Conservation (phyloP, 2,113 vertebrate genomes). For the Channa argus region DNA sequence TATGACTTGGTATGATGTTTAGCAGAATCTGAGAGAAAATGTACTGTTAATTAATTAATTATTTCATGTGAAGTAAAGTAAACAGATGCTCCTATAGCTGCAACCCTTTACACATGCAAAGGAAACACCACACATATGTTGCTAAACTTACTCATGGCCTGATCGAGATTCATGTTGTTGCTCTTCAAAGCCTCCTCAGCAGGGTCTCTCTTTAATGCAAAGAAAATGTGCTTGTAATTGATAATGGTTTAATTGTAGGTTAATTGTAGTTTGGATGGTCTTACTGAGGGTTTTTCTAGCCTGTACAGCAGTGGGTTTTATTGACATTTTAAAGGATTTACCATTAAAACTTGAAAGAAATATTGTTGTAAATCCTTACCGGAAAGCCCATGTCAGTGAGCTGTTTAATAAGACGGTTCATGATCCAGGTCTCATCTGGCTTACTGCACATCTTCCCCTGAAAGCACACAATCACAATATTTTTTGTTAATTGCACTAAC, state of each 20-base stretch:
- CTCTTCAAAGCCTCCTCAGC: constrained; percentile 99
- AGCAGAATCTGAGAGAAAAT: too few species aligned
- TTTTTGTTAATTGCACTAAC: not conserved
- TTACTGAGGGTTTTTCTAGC: not conserved
- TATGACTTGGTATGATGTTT: too few species aligned
- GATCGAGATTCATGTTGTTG: constrained; percentile 98
- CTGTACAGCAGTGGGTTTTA: too few species aligned
- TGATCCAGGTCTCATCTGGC: constrained; percentile 95
- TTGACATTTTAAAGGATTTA: too few species aligned
- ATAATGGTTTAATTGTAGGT: not conserved
- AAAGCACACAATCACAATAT: constrained; percentile 29
- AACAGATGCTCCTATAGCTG: too few species aligned
- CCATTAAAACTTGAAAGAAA: too few species aligned
- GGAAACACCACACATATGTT: not conserved
- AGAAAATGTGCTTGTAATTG: constrained; percentile 4
- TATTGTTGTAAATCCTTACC: constrained; percentile 72
- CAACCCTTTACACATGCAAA: not conserved
- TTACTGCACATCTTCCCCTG: constrained; percentile 93
- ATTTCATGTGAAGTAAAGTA: too few species aligned
- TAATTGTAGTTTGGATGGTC: not conserved
- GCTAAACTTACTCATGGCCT: constrained; percentile 96
- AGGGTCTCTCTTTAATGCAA: constrained; percentile 91
- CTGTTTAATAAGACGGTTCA: constrained; percentile 97
- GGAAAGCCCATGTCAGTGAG: constrained; percentile 99
- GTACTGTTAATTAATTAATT: too few species aligned